Conservation (phyloP, 2,888 invertebrate genomes). For the Cataglyphis cursor region DNA sequence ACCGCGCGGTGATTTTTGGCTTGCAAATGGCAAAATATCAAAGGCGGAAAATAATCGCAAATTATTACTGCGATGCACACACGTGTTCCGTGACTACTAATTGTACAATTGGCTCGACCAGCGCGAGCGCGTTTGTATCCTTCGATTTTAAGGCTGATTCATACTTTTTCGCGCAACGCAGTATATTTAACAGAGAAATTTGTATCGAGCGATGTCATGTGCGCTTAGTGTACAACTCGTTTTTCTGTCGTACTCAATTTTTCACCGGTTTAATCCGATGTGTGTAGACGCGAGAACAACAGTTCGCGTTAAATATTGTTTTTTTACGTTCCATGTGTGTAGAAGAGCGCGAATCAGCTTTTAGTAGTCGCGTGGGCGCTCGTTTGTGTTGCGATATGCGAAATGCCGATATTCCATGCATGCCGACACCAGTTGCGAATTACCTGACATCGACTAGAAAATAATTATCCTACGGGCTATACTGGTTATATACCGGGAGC, state of each 20-base stretch:
- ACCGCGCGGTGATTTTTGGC: not conserved
- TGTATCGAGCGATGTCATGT: not conserved
- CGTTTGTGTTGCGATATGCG: not conserved
- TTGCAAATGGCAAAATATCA: constrained; percentile 25
- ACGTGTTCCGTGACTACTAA: not conserved
- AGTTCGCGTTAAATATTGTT: not conserved
- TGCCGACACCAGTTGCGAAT: constrained; percentile 15
- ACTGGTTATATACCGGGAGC: constrained; percentile 26
- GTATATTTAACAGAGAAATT: not conserved
- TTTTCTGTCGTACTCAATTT: constrained; percentile 1
- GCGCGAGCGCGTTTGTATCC: not conserved
- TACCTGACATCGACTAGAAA: constrained; percentile 25
- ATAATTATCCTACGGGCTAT: constrained; percentile 23
- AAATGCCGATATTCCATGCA: constrained; percentile 31
- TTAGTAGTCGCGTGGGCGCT: not conserved
- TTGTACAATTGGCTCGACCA: not conserved
- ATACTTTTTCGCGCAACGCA: not conserved
- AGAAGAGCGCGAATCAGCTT: constrained; percentile 7
- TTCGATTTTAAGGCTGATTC: not conserved
- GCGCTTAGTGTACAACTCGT: not conserved
- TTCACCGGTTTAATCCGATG: not conserved
- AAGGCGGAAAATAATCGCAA: not conserved
- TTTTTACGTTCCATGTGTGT: not conserved
- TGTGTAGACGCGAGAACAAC: not conserved
- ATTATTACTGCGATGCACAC: not conserved